These are phyloP conservation scores for Diplazon laetatorius DNA, from an alignment of 2,888 invertebrate genomes.

Conservation along the genomic window DNA sequence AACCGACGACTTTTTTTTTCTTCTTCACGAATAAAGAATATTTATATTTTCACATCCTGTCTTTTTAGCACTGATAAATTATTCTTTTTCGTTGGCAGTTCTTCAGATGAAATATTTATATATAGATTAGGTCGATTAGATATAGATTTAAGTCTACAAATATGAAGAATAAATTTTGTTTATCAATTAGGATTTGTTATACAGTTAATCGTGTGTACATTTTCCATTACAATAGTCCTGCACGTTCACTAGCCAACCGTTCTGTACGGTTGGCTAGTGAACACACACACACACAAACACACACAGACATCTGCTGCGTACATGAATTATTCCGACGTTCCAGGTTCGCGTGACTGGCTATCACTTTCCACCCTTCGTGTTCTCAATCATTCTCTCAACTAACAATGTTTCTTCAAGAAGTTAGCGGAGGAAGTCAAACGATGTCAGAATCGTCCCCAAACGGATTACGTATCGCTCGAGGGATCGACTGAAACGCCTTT, in stretches of 20 bases:
- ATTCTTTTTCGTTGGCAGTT: too few relatives aligned
- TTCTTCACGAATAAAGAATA: too few relatives aligned
- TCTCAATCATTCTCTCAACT: constrained; percentile 56
- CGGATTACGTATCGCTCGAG: constrained; percentile 58
- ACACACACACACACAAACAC: too few relatives aligned
- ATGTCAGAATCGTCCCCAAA: constrained; percentile 61
- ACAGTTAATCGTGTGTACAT: constrained; percentile 39
- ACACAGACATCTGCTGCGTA: neutral
- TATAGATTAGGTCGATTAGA: too few relatives aligned
- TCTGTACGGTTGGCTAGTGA: neutral
- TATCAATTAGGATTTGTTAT: constrained; percentile 11
- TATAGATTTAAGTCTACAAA: constrained; percentile 56
- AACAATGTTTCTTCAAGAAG: constrained; percentile 39
- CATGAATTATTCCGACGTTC: constrained; percentile 15
- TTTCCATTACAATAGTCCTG: constrained; percentile 15
- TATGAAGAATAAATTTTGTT: constrained; percentile 55
- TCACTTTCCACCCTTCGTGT: constrained; percentile 63
- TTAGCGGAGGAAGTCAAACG: constrained; percentile 39
- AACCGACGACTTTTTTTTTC: too few relatives aligned
- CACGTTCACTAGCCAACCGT: neutral
- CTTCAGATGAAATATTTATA: too few relatives aligned
- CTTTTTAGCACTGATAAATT: too few relatives aligned
- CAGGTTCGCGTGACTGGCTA: constrained; percentile 63
- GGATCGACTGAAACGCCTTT: constrained; percentile 53
- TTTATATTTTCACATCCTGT: too few relatives aligned